Percentiles rank a stretch among this genome's conserved stretches.
These are phyloP conservation scores for Orchesella flavescens DNA, from an alignment of 2,888 invertebrate genomes.

Conservation along the genomic window DNA sequence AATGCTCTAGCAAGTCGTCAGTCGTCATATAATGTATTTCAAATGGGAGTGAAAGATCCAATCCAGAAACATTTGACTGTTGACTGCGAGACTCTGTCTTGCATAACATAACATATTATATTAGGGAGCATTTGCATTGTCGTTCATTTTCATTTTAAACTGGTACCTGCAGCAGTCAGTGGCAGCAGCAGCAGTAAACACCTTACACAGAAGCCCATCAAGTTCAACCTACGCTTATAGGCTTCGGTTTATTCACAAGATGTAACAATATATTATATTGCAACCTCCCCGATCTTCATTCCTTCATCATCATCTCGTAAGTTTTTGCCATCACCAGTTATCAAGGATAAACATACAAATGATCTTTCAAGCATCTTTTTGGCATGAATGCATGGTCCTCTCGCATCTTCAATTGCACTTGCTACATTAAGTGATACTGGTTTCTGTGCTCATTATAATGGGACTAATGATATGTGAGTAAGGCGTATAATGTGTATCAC, in stretches of 20 bases:
- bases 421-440: not conserved
- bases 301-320: too few relatives aligned
- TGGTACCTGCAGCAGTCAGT: slow-evolving; percentile 10
- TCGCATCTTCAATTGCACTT: not conserved
- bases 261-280: not conserved
- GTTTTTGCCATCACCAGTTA: not conserved
- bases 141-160: slow-evolving; percentile 33
- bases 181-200: slow-evolving; percentile 10
- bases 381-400: not conserved
- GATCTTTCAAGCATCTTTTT: too few relatives aligned
- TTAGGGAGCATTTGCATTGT: not conserved
- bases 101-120: too few relatives aligned
- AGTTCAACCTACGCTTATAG: slow-evolving; percentile 12
- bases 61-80: too few relatives aligned
- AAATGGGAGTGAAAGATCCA: not conserved
- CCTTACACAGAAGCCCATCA: slow-evolving; percentile 39
- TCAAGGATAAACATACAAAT: not conserved
- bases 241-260: not conserved
- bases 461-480: not conserved
- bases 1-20: not conserved
- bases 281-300: slow-evolving; percentile 6
- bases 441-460: slow-evolving; percentile 28
- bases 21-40: not conserved
- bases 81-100: too few relatives aligned
- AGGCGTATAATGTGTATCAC: slow-evolving; percentile 25